Percentiles rank a stretch among this genome's conserved stretches.
Evolutionary conservation across 2,797 vertebrate species (phyloP).

Genomic region (Apogon talboti): DNA sequence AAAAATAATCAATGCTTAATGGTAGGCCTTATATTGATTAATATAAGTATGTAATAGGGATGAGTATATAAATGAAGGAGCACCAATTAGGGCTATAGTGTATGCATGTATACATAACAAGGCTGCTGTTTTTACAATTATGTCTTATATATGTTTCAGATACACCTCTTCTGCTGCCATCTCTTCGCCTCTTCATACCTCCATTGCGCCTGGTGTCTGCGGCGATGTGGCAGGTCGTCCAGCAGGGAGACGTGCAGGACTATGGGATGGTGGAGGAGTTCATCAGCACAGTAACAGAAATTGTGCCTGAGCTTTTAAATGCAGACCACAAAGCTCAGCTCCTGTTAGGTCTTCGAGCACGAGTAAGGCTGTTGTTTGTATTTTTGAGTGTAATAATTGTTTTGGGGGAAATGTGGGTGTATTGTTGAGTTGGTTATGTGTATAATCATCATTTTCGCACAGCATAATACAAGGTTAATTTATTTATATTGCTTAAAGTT

Average conservation of each 20-base stretch:
- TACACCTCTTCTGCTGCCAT: constrained; percentile 62
- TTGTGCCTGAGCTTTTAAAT: constrained; percentile 80
- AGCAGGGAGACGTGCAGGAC: constrained; percentile 72
- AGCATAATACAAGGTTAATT: no score
- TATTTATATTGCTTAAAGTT: no score
- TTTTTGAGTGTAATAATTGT: neutral
- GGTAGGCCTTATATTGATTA: no score
- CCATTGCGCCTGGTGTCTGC: constrained; percentile 82
- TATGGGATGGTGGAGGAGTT: constrained; percentile 85
- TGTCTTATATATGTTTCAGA: constrained; percentile 39
- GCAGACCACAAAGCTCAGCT: constrained; percentile 85
- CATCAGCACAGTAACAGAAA: constrained; percentile 75
- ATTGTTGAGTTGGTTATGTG: no score
- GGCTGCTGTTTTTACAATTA: no score
- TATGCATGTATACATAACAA: no score
- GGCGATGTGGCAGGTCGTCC: constrained; percentile 82
- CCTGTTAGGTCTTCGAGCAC: constrained; percentile 82
- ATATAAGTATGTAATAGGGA: no score
- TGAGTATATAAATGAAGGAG: no score
- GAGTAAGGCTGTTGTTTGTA: constrained; percentile 45
- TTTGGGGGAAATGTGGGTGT: no score
- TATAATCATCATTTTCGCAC: no score
- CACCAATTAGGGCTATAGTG: no score
- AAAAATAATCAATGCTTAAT: no score
- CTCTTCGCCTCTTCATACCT: constrained; percentile 78